Evolutionary conservation across 2,888 invertebrate species (phyloP).

Genomic region (Caenorhabditis zanzibari): DNA sequence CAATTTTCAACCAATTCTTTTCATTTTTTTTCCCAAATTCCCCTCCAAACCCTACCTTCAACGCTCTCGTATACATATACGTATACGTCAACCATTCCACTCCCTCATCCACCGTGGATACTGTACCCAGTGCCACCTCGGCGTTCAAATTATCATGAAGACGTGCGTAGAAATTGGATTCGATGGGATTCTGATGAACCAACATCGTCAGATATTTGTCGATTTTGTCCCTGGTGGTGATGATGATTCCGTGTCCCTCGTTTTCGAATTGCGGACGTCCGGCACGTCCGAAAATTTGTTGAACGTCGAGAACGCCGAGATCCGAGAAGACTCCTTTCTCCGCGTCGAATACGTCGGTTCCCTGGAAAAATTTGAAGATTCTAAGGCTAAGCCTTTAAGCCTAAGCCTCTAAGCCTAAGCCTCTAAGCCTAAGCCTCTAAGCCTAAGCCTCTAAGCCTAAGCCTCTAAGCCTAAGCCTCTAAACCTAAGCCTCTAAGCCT

Average conservation of each 20-base stretch:
- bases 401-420: too few relatives aligned
- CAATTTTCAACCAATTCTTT: too few relatives aligned
- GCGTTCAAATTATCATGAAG: conserved; percentile 98
- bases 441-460: too few relatives aligned
- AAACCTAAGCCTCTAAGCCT: too few relatives aligned
- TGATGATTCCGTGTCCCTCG: conserved; percentile 88
- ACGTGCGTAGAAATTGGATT: conserved; percentile 94
- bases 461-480: too few relatives aligned
- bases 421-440: too few relatives aligned
- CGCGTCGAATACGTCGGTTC: conserved; percentile 97
- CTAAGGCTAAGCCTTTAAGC: too few relatives aligned
- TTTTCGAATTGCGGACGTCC: conserved; percentile 97
- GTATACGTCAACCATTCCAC: conserved; percentile 98
- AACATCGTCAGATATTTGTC: conserved; percentile 93
- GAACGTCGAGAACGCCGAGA: conserved; percentile 95
- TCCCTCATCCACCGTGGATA: conserved; percentile 95
- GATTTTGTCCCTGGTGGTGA: conserved; percentile 94
- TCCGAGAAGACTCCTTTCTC: conserved; percentile 95
- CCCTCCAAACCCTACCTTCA: conserved; percentile 86
- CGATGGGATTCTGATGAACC: conserved; percentile 97
- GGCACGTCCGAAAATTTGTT: conserved; percentile 95
- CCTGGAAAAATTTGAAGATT: conserved; percentile 84
- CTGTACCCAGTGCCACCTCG: conserved; percentile 90
- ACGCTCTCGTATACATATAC: conserved; percentile 95
- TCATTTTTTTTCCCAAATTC: too few relatives aligned